A percentile compares a stretch with the other conserved stretches of the same genome.
These are phyloP conservation scores for Caloenas nicobarica DNA, from an alignment of 2,113 vertebrate genomes.

Conservation along the genomic window DNA sequence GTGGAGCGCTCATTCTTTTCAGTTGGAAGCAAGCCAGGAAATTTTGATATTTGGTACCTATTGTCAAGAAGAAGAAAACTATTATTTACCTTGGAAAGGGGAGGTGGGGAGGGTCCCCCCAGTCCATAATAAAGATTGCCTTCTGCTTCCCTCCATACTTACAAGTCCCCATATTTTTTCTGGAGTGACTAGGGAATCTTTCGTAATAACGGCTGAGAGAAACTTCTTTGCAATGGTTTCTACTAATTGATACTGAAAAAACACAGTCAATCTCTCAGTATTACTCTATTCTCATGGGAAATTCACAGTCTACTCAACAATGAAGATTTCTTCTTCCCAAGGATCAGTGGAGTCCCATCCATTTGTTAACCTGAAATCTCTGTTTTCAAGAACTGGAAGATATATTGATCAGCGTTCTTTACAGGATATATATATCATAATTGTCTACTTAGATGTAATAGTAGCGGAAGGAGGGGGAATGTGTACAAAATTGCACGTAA, in stretches of 20 bases:
- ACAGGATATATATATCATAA: background rate
- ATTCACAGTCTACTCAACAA: background rate
- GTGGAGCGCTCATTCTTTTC: accelerated
- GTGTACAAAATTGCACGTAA: constrained; percentile 7
- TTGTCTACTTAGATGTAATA: background rate
- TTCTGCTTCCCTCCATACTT: background rate
- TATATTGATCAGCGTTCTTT: background rate
- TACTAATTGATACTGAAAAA: background rate
- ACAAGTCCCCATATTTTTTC: background rate
- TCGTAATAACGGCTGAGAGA: background rate
- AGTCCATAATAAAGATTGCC: background rate
- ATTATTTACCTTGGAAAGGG: background rate
- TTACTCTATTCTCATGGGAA: background rate
- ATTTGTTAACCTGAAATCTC: constrained; percentile 32
- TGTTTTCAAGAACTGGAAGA: background rate
- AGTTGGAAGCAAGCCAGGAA: background rate
- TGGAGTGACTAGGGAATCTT: background rate
- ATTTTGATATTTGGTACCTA: accelerated
- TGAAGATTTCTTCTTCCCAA: background rate
- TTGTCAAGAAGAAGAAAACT: background rate
- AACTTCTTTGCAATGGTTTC: background rate
- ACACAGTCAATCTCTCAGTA: background rate
- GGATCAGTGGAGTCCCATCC: background rate
- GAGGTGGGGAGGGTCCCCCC: background rate
- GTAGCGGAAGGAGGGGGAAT: background rate